Evolutionary conservation across 2,888 invertebrate species (phyloP).

Genomic region (Drosophila vallismaia): DNA sequence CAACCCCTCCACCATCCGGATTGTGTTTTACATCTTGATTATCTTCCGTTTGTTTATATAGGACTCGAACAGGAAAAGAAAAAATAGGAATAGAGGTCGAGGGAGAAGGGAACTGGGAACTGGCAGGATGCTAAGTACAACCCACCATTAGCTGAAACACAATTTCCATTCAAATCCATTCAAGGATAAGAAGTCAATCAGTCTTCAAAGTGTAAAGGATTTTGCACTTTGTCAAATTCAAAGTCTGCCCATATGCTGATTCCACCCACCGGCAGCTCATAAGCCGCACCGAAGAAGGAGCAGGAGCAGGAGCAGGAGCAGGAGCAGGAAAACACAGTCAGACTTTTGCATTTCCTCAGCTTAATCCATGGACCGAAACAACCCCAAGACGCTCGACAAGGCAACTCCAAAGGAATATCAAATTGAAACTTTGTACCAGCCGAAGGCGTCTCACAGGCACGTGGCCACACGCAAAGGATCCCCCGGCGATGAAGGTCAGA

Average conservation of each 20-base stretch:
- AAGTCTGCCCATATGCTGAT: constrained; percentile 61
- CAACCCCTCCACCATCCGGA: constrained; percentile 38
- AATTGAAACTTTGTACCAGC: constrained; percentile 64
- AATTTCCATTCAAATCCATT: constrained; percentile 78
- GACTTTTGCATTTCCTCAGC: constrained; percentile 42
- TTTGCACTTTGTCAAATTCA: constrained; percentile 79
- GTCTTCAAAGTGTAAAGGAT: constrained; percentile 81
- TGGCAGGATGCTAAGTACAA: constrained; percentile 5
- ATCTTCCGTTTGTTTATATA: constrained; percentile 77
- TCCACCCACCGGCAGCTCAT: constrained; percentile 3
- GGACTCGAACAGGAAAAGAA: constrained; percentile 33
- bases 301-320: constrained; percentile 12
- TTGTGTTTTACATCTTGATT: constrained; percentile 81
- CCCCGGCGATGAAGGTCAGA: constrained; percentile 42
- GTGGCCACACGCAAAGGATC: constrained; percentile 57
- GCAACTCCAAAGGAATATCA: constrained; percentile 53
- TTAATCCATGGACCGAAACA: constrained; percentile 68
- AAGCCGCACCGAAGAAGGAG: constrained; percentile 23
- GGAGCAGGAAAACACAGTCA: constrained; percentile 20
- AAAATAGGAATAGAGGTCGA: background rate
- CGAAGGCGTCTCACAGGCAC: constrained; percentile 67
- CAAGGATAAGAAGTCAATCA: constrained; percentile 82
- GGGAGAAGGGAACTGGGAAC: background rate
- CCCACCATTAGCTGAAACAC: constrained; percentile 51
- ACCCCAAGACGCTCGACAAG: constrained; percentile 69